Base-by-base conservation (phyloP, 2,888 invertebrate species). In the Drosophila subquinaria region DNA sequence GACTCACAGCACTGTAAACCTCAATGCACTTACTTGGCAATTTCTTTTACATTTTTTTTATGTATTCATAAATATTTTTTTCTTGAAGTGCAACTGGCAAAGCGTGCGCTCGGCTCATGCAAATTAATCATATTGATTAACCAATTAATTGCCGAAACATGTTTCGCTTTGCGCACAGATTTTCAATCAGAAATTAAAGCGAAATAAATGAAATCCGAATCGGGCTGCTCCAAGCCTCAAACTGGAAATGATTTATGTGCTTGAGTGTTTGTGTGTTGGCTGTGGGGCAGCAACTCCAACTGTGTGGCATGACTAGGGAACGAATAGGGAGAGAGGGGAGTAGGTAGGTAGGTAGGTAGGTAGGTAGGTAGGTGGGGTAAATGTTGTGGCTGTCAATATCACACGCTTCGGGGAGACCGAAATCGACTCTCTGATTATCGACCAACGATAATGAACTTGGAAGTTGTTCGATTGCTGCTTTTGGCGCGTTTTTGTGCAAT, bases 51-150 rank as follows among this genome's bases (percentile, higher is more conserved):
- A 27, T 27, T 27, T 27, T 4, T 27, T 4, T 64, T 47, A 30
- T 66, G 11, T 33, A n/a, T 33, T n/a, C n/a, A n/a, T 15, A 38
- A 20, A 20, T 2, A 20, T 17, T 23, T 17, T 51, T 38, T 15
- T 45, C 15, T 15, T 47, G 64, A 17, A 47, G 56, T 73, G 51
- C 48, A 60, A 55, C 65, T 40, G 55, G 61, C 62, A 69, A 83
- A 75, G 81, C 71, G 79, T 81, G 83, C 82, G 66, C 73, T 60
- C 65, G 59, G 75, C 66, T 81, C 76, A 88, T 88, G 82, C 88
- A 87, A 87, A 87, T 84, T 82, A 84, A 84, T 82, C 81, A 86
- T 75, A 79, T 81, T 79, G 84, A 87, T 86, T 86, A 87, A 84
- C 81, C 82, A 88, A 87, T 87, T 82, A 88, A 88, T 81, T 81